Percentiles rank a stretch among this genome's conserved stretches.
Evolutionary conservation across 1,140 invertebrate species (phyloP).

Genomic region (Hycleus phaleratus): DNA sequence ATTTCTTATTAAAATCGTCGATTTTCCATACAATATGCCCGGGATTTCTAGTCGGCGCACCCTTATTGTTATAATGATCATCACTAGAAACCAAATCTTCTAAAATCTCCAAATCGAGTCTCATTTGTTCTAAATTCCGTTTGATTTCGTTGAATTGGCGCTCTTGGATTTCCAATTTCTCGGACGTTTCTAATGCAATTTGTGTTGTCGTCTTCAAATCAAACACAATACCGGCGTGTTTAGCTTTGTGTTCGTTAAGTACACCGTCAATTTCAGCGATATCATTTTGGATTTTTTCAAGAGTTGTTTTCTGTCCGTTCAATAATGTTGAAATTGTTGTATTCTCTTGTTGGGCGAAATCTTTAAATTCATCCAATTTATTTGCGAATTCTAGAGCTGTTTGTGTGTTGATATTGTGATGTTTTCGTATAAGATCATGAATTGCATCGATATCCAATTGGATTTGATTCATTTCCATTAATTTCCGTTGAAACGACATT

Average conservation of each 20-base stretch:
- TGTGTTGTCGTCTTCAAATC: slow-evolving; percentile 30
- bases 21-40: slow-evolving; percentile 63
- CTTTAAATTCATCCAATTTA: slow-evolving; percentile 56
- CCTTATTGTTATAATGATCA: neutral
- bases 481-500: slow-evolving; percentile 3
- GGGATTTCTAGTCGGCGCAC: slow-evolving; percentile 18
- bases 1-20: slow-evolving; percentile 52
- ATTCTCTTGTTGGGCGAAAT: slow-evolving; percentile 40
- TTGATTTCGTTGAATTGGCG: slow-evolving; percentile 21
- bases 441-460: slow-evolving; percentile 52
- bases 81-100: slow-evolving; percentile 17
- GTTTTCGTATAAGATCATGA: slow-evolving; percentile 33
- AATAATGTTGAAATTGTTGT: slow-evolving; percentile 34
- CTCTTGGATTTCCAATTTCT: slow-evolving; percentile 32
- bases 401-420: slow-evolving; percentile 43
- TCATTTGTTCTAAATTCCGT: slow-evolving; percentile 29
- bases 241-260: slow-evolving; percentile 34
- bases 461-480: slow-evolving; percentile 42
- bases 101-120: slow-evolving; percentile 30
- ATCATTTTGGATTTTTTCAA: slow-evolving; percentile 39
- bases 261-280: slow-evolving; percentile 30
- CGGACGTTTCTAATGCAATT: slow-evolving; percentile 30
- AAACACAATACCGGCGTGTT: slow-evolving; percentile 27
- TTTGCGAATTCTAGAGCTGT: slow-evolving; percentile 50
- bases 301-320: slow-evolving; percentile 35